Evolutionary conservation across 2,888 invertebrate genomes (phyloP), one percentile per base, ranked within the genome.

Genomic region (Brachyptera risi): DNA sequence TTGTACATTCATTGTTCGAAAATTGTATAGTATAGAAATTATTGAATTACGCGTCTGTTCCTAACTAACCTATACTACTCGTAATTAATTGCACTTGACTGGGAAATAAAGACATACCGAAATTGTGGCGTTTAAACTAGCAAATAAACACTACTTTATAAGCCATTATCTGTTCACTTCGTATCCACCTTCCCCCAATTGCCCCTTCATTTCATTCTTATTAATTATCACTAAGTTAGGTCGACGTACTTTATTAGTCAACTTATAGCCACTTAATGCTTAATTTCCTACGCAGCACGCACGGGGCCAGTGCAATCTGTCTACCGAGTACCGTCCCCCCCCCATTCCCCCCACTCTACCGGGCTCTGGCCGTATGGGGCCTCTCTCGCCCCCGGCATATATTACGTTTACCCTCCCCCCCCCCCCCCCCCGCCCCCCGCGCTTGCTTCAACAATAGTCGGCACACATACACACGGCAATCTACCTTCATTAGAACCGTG

Each of bases 391-490:
- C n/a, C n/a, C n/a, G n/a, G n/a, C n/a, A n/a, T n/a, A n/a, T n/a
- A n/a, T n/a, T n/a, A n/a, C n/a, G n/a, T n/a, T n/a, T n/a, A n/a
- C n/a, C n/a, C 40, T 17, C 40, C 40, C 40, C 40, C 40, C 13
- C 40, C 40, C 13, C 13, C n/a, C n/a, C 40, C 40, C 40, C 40
- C 40, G 15, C 40, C 13, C 40, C 40, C 40, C 40, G 40, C 40
- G 17, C 40, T n/a, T 15, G 40, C 40, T 38, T 50, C 37, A 59
- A 59, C 59, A 59, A 59, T 59, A 59, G 59, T n/a, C n/a, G n/a
- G n/a, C n/a, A n/a, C n/a, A n/a, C n/a, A n/a, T n/a, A n/a, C n/a
- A 49, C 37, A 26, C 57, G 50, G 57, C 50, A 61, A 61, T 61
- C 57, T 61, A 57, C 61, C 61, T 57, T 61, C 61, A 57, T 61